Evolutionary conservation across 2,888 invertebrate species (phyloP), one percentile per base, ranked within the genome.

Genomic region (Drosophila cognata): DNA sequence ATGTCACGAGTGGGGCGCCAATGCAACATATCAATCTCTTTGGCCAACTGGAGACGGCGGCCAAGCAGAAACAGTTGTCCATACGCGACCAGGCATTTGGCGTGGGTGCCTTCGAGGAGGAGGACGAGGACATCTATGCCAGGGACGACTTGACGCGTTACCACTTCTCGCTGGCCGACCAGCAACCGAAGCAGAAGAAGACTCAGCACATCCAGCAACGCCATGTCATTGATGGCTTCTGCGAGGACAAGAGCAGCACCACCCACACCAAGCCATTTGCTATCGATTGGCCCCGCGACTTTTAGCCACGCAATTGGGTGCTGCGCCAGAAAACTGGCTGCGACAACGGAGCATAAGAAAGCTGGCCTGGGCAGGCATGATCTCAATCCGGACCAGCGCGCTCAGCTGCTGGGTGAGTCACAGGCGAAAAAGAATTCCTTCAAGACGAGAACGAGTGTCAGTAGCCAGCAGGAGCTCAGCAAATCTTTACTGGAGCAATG

Each of bases 1-100:
- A 16, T 25, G 46, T 51, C 28, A 38, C 70, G 0, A 33, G 57
- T 16, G 62, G 53, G 1, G 60, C 51, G 6, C 21, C 71, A 2
- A 74, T 76, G 77, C 82, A 89, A 38, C 92, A 93, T 41, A 82
- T 92, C 7, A 92, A 92, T 79, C 84, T 93, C 2, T 93, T 93
- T 73, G 89, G 82, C 0, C 77, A 94, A 0, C 92, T 95, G 53
- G 94, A 94, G 65, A 93, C 95, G 25, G 92, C 63, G 48, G 95
- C 95, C 41, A 95, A 94, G 79, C 95, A 95, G 77, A 95, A 95
- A 84, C 95, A 95, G 85, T 93, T 96, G 1, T 96, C 96, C 0
- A 96, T 97, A 56, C 94, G 95, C 0, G 97, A 96, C 0, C 96
- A 99, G 94, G 99, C 99, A 0, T 99, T 99, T 94, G 99, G 99